Conservation (phyloP, 2,113 vertebrate species). For the Sturnira hondurensis region DNA sequence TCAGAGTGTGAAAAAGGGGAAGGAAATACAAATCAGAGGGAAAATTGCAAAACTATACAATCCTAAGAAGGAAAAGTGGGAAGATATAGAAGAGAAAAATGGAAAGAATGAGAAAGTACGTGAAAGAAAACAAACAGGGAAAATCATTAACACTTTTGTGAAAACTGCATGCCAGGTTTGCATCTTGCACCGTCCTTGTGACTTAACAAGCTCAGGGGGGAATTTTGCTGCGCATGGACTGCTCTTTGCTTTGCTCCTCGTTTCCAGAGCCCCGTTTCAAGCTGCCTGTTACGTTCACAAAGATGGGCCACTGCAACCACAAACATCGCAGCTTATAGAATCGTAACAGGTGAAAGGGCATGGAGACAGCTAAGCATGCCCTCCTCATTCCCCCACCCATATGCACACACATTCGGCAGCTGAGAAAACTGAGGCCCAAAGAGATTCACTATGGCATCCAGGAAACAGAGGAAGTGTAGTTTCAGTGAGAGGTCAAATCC, state of each 20-base stretch:
- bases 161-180: background rate
- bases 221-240: background rate
- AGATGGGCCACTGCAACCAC: background rate
- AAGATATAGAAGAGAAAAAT: background rate
- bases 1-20: conserved; percentile 59
- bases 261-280: background rate
- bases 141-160: conserved; percentile 49
- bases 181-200: background rate
- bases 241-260: background rate
- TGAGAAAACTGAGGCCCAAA: background rate
- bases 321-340: background rate
- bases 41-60: conserved; percentile 63
- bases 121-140: conserved; percentile 59
- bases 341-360: background rate
- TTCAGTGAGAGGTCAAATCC: background rate
- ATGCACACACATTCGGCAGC: background rate
- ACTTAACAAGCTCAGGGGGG: background rate
- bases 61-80: conserved; percentile 39
- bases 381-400: background rate
- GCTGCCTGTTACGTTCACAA: background rate
- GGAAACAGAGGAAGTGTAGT: background rate
- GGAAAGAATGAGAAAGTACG: background rate
- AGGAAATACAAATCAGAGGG: conserved; percentile 64
- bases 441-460: background rate
- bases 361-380: background rate